A percentile compares a stretch with the other conserved stretches of the same genome.
Conservation (phyloP, 2,113 vertebrate species). For the Lonchura striata region DNA sequence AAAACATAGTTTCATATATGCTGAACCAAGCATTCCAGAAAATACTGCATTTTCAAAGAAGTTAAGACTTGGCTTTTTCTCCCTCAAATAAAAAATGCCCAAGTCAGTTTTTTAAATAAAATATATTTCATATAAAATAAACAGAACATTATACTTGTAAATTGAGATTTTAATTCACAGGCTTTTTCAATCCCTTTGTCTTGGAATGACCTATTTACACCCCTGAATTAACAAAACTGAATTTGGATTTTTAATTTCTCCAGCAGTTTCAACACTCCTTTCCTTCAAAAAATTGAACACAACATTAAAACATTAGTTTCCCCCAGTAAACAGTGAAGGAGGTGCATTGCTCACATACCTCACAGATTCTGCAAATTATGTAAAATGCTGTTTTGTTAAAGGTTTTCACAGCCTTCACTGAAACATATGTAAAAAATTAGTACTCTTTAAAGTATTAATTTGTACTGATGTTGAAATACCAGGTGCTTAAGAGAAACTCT, state of each 20-base stretch:
- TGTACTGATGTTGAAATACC: not conserved
- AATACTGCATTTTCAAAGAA: not conserved
- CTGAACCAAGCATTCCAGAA: not conserved
- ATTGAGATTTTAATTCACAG: not conserved
- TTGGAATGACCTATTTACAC: not conserved
- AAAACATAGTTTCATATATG: conserved; percentile 15
- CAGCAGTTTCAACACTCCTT: not conserved
- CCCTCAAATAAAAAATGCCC: not conserved
- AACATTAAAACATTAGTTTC: not conserved
- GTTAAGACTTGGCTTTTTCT: not conserved
- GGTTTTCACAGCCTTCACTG: not conserved
- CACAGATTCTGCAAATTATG: not conserved
- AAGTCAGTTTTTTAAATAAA: not conserved
- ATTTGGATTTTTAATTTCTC: not conserved
- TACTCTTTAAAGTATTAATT: not conserved
- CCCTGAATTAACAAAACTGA: not conserved
- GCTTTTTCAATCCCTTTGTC: not conserved
- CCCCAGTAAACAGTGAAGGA: not conserved
- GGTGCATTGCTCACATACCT: not conserved
- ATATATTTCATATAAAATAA: not conserved
- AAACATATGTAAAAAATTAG: not conserved
- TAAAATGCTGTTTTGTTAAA: not conserved
- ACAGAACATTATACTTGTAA: not conserved
- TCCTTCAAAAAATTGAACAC: not conserved
- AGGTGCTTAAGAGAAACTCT: not conserved